Evolutionary conservation across 1,140 invertebrate genomes (phyloP).

Genomic region (Teleopsis dalmanni): DNA sequence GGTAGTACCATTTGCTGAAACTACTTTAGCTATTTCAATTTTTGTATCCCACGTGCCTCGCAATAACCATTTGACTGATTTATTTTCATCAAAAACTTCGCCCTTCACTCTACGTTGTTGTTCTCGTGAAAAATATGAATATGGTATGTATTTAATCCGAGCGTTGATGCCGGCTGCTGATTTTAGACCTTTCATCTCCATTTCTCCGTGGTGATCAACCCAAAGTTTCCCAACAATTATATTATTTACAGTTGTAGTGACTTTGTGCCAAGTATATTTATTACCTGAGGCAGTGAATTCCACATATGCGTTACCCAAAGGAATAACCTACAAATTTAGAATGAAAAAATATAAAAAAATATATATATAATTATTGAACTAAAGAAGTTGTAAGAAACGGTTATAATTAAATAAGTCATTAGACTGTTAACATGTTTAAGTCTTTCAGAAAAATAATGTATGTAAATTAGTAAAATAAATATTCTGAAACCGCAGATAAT

Average conservation of each 20-base stretch:
- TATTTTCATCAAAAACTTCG: conserved; percentile 60
- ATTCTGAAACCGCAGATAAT: too few relatives aligned
- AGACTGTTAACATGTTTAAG: too few relatives aligned
- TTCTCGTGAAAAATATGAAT: conserved; percentile 96
- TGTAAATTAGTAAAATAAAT: too few relatives aligned
- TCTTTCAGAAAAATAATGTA: too few relatives aligned
- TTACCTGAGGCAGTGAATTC: conserved; percentile 66
- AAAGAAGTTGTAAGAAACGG: neutral
- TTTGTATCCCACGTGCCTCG: conserved; percentile 93
- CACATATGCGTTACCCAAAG: conserved; percentile 78
- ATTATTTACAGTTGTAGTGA: conserved; percentile 98
- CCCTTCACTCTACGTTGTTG: conserved; percentile 82
- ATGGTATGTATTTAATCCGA: conserved; percentile 92
- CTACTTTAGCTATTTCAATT: conserved; percentile 89
- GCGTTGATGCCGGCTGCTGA: conserved; percentile 84
- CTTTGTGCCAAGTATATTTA: conserved; percentile 95
- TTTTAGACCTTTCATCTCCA: conserved; percentile 85
- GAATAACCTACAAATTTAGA: conserved; percentile 72
- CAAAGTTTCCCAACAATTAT: conserved; percentile 99
- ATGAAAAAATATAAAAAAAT: neutral
- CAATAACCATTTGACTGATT: conserved; percentile 62
- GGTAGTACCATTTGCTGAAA: conserved; percentile 57
- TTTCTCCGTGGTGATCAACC: conserved; percentile 99
- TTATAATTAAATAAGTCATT: neutral
- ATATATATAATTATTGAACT: too few relatives aligned